A percentile compares a stretch with the other conserved stretches of the same genome.
phyloP scores from a whole-genome alignment of 2,888 invertebrate genomes.

The Drosophila atroscutellata region DNA sequence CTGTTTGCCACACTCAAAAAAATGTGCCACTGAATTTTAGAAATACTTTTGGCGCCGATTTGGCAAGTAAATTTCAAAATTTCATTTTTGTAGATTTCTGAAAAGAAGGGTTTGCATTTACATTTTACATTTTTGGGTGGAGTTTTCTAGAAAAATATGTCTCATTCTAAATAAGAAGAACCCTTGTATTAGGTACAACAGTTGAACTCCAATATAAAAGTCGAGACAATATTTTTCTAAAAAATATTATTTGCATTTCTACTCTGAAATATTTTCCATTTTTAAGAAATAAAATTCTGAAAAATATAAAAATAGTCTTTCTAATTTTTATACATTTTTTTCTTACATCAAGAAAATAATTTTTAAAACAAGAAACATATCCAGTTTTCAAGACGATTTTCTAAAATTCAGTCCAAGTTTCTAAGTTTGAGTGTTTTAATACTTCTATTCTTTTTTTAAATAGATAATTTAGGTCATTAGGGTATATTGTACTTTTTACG shows the following conservation, averaged over 20 bases:
- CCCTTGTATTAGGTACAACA: neutral
- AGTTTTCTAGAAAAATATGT: neutral
- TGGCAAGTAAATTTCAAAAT: neutral
- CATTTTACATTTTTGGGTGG: neutral
- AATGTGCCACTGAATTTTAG: neutral
- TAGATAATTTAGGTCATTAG: neutral
- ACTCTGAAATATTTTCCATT: too few relatives aligned
- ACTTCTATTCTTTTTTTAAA: neutral
- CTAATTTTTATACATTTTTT: neutral
- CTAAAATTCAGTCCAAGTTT: neutral
- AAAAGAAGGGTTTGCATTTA: neutral
- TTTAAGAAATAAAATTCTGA: too few relatives aligned
- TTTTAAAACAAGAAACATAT: neutral
- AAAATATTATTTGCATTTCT: neutral
- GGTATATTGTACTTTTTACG: neutral
- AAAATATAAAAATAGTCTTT: too few relatives aligned
- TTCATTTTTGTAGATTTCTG: neutral
- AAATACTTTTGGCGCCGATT: neutral
- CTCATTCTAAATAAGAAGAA: neutral
- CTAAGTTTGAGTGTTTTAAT: neutral
- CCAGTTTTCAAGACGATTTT: neutral
- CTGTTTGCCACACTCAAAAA: constrained; percentile 23
- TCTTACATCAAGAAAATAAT: neutral
- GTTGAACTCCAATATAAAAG: neutral
- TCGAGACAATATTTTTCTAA: neutral